Evolutionary conservation across 1,140 invertebrate species (phyloP).

Genomic region (Nautilus pompilius): DNA sequence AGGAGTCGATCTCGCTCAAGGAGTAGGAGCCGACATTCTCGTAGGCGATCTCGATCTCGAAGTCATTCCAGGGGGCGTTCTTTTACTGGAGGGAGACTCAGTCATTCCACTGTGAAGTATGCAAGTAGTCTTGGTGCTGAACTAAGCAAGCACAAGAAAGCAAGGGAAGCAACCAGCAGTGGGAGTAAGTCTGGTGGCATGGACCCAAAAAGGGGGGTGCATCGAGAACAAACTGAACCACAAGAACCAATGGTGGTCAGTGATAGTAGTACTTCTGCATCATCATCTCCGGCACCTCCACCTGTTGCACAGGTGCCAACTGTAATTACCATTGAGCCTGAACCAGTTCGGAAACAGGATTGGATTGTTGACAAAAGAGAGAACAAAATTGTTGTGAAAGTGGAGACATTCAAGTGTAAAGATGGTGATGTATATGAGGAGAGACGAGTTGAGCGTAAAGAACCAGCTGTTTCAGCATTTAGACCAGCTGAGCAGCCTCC

Average conservation of each 20-base stretch:
- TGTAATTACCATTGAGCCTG: conserved; percentile 9
- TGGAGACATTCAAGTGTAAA: conserved; percentile 23
- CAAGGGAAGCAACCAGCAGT: conserved; percentile 41
- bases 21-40: conserved; percentile 15
- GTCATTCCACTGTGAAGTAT: conserved; percentile 24
- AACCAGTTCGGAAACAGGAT: conserved; percentile 1
- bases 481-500: not conserved
- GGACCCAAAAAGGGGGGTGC: not conserved
- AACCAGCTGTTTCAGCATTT: not conserved
- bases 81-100: conserved; percentile 16
- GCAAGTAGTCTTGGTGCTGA: conserved; percentile 48
- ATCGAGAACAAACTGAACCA: not conserved
- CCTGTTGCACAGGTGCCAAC: conserved; percentile 15
- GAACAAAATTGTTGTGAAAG: conserved; percentile 33
- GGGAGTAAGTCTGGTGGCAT: not conserved
- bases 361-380: conserved; percentile 18
- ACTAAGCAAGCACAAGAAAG: conserved; percentile 50
- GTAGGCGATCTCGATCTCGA: conserved; percentile 16
- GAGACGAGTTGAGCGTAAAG: not conserved
- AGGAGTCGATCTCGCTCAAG: conserved; percentile 24
- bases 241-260: too few species aligned
- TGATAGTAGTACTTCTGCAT: not conserved
- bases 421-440: conserved; percentile 8
- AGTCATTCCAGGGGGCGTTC: conserved; percentile 15
- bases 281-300: conserved; percentile 7